phyloP scores from a whole-genome alignment of 2,888 invertebrate species.

The Melanchra persicariae region DNA sequence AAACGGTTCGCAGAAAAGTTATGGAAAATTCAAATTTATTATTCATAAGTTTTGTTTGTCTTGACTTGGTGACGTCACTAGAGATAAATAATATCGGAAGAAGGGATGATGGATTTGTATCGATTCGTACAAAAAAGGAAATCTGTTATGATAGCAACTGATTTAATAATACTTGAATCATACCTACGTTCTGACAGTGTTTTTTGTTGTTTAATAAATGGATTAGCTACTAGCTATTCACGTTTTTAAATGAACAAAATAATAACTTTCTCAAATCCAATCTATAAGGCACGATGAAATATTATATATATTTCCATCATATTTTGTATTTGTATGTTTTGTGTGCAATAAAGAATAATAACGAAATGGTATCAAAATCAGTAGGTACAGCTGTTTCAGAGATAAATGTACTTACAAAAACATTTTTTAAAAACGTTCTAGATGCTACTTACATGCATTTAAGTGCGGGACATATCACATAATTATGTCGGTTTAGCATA shows the following conservation, averaged over 20 bases:
- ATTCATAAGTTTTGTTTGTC: not conserved
- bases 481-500: not conserved
- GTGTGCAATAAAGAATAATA: too few species aligned
- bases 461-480: not conserved
- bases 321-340: too few species aligned
- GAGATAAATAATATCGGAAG: slow-evolving; percentile 22
- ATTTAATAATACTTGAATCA: slow-evolving; percentile 12
- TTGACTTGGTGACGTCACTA: slow-evolving; percentile 7
- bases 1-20: not conserved
- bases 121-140: not conserved
- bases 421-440: too few species aligned
- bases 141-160: not conserved
- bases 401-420: too few species aligned
- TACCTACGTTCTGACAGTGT: too few species aligned
- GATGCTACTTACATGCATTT: too few species aligned
- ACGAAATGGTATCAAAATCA: not conserved
- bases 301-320: too few species aligned
- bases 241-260: not conserved
- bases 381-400: not conserved
- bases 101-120: slow-evolving; percentile 30
- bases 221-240: not conserved
- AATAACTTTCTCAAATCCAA: not conserved
- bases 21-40: slow-evolving; percentile 15
- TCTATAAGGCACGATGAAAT: not conserved
- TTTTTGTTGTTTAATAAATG: not conserved